These are phyloP conservation scores for Caracal caracal DNA, from an alignment of 2,113 vertebrate genomes.

Conservation along the genomic window DNA sequence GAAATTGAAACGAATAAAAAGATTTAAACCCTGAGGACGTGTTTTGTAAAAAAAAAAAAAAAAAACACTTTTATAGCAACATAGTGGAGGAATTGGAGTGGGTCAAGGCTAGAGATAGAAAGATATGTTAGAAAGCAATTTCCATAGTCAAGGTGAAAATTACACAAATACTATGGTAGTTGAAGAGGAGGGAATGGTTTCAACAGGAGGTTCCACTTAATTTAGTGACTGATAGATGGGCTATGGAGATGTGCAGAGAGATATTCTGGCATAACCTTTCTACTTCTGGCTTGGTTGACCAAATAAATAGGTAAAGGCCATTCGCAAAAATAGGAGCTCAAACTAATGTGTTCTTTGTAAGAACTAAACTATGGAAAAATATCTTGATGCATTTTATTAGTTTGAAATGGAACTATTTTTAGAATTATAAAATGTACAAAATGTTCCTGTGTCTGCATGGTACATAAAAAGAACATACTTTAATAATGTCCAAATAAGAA, in stretches of 20 bases:
- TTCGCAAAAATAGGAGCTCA: neutral
- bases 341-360: neutral
- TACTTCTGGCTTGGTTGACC: neutral
- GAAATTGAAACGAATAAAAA: slow-evolving; percentile 15
- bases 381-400: neutral
- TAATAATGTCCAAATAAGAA: slow-evolving; percentile 57
- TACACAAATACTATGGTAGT: neutral
- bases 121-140: neutral
- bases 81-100: neutral
- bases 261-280: neutral
- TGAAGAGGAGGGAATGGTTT: neutral
- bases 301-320: neutral
- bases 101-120: neutral
- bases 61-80: neutral
- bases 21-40: neutral
- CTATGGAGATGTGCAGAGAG: neutral
- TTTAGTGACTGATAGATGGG: neutral
- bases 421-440: slow-evolving; percentile 40
- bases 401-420: slow-evolving; percentile 47
- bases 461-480: slow-evolving; percentile 21
- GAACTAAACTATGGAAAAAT: neutral
- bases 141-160: neutral
- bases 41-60: slow-evolving; percentile 29
- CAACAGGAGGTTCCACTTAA: neutral
- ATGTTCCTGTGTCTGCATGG: slow-evolving; percentile 22